A percentile compares a stretch with the other conserved stretches of the same genome.
Conservation (phyloP, 2,888 invertebrate genomes). For the Calameuta idolon region DNA sequence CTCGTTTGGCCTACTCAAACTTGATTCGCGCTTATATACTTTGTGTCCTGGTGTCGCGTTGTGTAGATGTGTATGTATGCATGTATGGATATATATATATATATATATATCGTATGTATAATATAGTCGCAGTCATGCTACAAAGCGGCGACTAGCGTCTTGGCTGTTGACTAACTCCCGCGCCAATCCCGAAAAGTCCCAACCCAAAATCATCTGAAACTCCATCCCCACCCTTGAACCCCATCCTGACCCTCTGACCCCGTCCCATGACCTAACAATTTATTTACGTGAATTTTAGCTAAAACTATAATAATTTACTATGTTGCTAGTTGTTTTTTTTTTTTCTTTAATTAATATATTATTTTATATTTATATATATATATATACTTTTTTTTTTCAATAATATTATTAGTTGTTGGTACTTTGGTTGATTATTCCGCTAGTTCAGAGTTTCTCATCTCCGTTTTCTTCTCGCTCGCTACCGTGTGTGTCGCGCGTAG, state of each 20-base stretch:
- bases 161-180: constrained; percentile 1
- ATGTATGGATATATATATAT: constrained; percentile 58
- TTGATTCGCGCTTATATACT: too few species aligned
- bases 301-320: constrained; percentile 63
- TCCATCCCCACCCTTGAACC: constrained; percentile 3
- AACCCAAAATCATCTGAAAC: neutral
- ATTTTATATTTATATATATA: constrained; percentile 47
- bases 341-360: constrained; percentile 31
- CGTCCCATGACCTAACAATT: constrained; percentile 30
- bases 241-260: too few species aligned
- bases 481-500: constrained; percentile 25
- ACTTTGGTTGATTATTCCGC: constrained; percentile 77
- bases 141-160: constrained; percentile 29
- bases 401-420: constrained; percentile 73
- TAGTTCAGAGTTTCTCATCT: constrained; percentile 66
- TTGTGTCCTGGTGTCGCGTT: too few species aligned
- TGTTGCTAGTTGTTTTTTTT: constrained; percentile 51
- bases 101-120: constrained; percentile 61
- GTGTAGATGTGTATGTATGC: constrained; percentile 14
- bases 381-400: constrained; percentile 38
- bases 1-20: too few species aligned
- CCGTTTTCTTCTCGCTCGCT: constrained; percentile 48
- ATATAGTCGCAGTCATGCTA: constrained; percentile 30
- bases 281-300: constrained; percentile 49
- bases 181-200: neutral